Base-by-base conservation (phyloP, 2,888 invertebrate genomes). In the Lycaena phlaeas region DNA sequence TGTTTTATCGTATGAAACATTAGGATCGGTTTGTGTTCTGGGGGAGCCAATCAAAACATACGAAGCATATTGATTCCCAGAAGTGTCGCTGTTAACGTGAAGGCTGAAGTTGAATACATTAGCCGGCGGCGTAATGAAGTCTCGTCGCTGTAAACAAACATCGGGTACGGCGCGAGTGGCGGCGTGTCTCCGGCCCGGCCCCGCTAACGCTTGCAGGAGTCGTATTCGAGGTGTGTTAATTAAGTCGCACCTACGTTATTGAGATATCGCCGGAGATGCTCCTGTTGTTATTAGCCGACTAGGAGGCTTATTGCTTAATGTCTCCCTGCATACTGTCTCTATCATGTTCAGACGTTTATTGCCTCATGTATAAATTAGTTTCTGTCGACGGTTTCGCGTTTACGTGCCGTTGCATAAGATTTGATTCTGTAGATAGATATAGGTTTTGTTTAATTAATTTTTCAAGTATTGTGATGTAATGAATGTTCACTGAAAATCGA, bases 51-150 rank as follows among this genome's bases (percentile, higher is more conserved):
- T 84, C 84, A 84, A 84, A 84, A 84, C 84, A 82, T 82, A 82
- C 84, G 79, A 77, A 82, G 78, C 82, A 79, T 84, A 84, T 84
- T 84, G 84, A 84, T 84, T 84, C 84, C 76, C 79, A 82, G 84
- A 84, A 84, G 84, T 84, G 84, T 84, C 84, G 81, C 79, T 81
- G 84, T 82, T 81, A 82, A 79, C 84, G 81, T 79, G 78, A 72
- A 81, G 82, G 81, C 81, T 82, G 82, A 82, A 84, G 84, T 82
- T 81, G 84, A 84, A 84, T 84, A 84, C 84, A 84, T 84, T 84
- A 84, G 82, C 82, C 78, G 69, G 71, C 74, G 77, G 81, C 79
- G 82, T 84, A 84, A 84, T 84, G 84, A 84, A 84, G 82, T 82
- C 84, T 82, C 76, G 79, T 70, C 68, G 81, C 81, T 84, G 84